Evolutionary conservation across 1,140 invertebrate species (phyloP).

Genomic region (Platorchestia sp.): DNA sequence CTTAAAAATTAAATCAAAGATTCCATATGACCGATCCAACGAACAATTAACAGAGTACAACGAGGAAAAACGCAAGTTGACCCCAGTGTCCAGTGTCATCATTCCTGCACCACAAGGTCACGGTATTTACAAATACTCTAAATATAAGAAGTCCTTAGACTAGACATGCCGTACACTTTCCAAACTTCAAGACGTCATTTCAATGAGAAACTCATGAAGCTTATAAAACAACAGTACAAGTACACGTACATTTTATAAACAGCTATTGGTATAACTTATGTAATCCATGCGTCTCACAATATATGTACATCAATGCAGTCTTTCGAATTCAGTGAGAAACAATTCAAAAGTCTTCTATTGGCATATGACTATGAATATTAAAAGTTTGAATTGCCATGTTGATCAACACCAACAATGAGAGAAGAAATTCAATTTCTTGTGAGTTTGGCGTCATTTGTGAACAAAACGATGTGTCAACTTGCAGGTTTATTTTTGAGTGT

Average conservation of each 20-base stretch:
- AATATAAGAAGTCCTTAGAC: not conserved
- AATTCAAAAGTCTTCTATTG: not conserved
- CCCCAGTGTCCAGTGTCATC: not conserved
- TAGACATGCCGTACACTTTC: not conserved
- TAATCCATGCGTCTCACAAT: too few relatives aligned
- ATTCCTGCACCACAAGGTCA: too few relatives aligned
- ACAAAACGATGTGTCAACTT: not conserved
- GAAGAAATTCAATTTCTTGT: not conserved
- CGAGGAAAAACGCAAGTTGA: not conserved
- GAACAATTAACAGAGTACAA: not conserved
- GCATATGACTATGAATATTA: not conserved
- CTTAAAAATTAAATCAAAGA: not conserved
- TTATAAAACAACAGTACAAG: not conserved
- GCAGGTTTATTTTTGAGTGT: not conserved
- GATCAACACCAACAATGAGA: too few relatives aligned
- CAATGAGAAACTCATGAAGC: not conserved
- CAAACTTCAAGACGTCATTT: not conserved
- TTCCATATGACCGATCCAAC: not conserved
- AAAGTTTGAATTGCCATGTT: too few relatives aligned
- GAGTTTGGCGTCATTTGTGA: not conserved
- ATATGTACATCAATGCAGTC: too few relatives aligned
- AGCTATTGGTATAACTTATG: not conserved
- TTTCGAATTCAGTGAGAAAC: too few relatives aligned
- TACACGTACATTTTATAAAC: not conserved
- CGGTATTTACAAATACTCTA: too few relatives aligned